A percentile compares a stretch with the other conserved stretches of the same genome.
These are phyloP conservation scores for Coenobita brevimanus DNA, from an alignment of 1,140 invertebrate genomes.

Conservation along the genomic window DNA sequence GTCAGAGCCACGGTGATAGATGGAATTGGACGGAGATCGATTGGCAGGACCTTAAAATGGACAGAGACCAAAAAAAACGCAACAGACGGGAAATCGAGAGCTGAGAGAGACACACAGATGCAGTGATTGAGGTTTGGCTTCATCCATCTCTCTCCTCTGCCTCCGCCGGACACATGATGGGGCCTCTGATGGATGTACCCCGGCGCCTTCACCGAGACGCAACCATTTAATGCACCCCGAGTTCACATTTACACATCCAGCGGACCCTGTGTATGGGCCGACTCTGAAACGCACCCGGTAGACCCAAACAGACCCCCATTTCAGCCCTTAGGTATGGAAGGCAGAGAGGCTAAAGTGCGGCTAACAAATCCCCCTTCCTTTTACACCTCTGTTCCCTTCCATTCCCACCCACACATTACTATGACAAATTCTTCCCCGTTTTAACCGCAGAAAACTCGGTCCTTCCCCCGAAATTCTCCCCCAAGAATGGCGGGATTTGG, in stretches of 20 bases:
- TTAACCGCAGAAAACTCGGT: conserved; percentile 28
- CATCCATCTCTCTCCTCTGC: not conserved
- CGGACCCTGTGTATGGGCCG: not conserved
- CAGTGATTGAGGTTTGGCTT: not conserved
- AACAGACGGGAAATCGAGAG: too few species aligned
- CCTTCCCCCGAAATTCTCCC: conserved; percentile 19
- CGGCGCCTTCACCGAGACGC: not conserved
- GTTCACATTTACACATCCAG: conserved; percentile 27
- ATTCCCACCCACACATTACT: not conserved
- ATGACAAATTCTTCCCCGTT: conserved; percentile 12
- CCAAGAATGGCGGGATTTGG: conserved; percentile 2
- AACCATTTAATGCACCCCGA: conserved; percentile 22
- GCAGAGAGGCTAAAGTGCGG: not conserved
- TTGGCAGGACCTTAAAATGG: too few species aligned
- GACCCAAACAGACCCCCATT: not conserved
- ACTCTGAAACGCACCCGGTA: too few species aligned
- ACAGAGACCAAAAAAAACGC: too few species aligned
- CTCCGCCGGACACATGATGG: conserved; percentile 14
- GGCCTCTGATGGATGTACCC: conserved; percentile 1
- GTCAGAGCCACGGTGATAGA: too few species aligned
- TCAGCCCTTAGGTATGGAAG: not conserved
- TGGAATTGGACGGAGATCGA: too few species aligned
- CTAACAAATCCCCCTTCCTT: not conserved
- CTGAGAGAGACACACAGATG: not conserved
- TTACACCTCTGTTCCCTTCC: not conserved